Percentiles rank a stretch among this genome's conserved stretches.
phyloP scores from a whole-genome alignment of 2,797 vertebrate species.

The Myripristis jacobus region DNA sequence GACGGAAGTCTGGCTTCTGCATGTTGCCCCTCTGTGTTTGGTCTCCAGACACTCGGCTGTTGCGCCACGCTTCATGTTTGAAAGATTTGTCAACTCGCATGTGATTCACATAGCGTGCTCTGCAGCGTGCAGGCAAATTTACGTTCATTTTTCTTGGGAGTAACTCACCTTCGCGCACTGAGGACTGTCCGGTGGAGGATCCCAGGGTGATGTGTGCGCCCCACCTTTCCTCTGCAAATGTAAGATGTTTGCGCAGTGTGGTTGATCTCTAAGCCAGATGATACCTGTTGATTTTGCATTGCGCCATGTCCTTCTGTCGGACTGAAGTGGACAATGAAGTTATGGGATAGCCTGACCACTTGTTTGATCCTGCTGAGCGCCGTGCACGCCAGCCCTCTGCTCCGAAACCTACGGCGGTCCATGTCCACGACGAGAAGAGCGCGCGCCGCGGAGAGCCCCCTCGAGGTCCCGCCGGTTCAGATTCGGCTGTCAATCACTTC shows the following conservation, averaged over 20 bases:
- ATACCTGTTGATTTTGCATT: constrained; percentile 52
- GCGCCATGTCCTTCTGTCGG: constrained; percentile 72
- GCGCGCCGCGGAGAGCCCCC: constrained; percentile 58
- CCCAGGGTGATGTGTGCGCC: constrained; percentile 3
- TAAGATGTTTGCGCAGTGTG: constrained; percentile 4
- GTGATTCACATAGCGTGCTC: constrained; percentile 4
- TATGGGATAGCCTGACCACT: constrained; percentile 81
- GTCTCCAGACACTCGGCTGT: constrained; percentile 39
- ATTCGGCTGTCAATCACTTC: constrained; percentile 45
- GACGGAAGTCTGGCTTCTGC: background rate
- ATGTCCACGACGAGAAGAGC: constrained; percentile 37
- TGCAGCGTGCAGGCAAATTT: background rate
- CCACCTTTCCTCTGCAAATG: background rate
- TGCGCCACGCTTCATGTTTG: constrained; percentile 20
- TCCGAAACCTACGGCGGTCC: constrained; percentile 32
- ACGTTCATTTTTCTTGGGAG: background rate
- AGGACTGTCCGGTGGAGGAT: background rate
- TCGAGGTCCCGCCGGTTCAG: constrained; percentile 66
- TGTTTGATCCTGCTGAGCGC: constrained; percentile 78
- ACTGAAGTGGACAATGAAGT: constrained; percentile 81
- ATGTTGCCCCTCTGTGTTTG: constrained; percentile 9
- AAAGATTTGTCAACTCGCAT: constrained; percentile 24
- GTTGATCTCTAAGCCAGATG: constrained; percentile 36
- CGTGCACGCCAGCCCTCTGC: constrained; percentile 59
- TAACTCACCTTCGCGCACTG: background rate